These are phyloP conservation scores for Ascaphus truei DNA, from an alignment of 2,113 vertebrate genomes.

Conservation along the genomic window DNA sequence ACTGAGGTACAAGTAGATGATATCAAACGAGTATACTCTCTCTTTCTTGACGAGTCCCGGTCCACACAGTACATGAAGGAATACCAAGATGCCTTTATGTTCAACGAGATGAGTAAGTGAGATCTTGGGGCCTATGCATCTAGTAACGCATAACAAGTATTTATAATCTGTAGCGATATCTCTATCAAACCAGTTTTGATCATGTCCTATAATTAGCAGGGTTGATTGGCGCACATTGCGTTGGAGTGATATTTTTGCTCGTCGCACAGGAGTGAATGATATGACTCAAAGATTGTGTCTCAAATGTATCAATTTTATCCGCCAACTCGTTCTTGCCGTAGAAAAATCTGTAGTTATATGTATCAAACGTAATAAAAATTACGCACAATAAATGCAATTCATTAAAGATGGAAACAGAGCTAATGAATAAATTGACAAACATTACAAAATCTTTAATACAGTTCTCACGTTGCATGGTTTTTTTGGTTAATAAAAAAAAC, in stretches of 20 bases:
- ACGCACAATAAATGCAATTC: no score
- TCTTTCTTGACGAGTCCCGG: conserved; percentile 84
- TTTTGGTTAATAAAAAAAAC: no score
- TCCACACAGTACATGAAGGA: conserved; percentile 93
- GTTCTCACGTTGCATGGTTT: no score
- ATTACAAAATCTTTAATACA: no score
- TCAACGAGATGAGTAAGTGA: conserved; percentile 85
- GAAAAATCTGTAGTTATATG: no score
- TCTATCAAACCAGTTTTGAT: accelerated
- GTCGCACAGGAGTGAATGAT: no score
- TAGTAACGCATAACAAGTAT: background rate
- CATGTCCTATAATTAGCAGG: background rate
- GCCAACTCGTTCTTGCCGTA: no score
- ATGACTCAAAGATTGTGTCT: no score
- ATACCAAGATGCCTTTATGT: conserved; percentile 88
- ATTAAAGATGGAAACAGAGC: no score
- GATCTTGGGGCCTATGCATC: background rate
- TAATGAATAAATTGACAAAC: no score
- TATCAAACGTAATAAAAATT: no score
- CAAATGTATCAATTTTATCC: no score
- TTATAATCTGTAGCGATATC: background rate
- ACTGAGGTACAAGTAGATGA: conserved; percentile 90
- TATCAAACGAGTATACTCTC: conserved; percentile 86
- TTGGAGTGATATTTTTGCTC: background rate
- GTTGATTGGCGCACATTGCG: accelerated